Conservation (phyloP, 2,797 vertebrate genomes). For the Cossypha polioptera region DNA sequence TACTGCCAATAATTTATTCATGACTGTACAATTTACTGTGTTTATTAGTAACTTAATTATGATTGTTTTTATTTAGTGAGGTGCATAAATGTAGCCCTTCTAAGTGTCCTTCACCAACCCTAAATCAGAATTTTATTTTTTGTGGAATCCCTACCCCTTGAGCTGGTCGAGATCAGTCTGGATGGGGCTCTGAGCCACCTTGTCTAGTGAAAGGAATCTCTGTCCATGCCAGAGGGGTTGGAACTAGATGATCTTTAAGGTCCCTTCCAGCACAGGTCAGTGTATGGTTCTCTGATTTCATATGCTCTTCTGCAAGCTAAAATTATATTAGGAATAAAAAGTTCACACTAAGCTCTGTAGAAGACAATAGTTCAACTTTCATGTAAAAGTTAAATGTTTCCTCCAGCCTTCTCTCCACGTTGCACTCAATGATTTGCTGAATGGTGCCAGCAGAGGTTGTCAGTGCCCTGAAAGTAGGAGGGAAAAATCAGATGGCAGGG, state of each 20-base stretch:
- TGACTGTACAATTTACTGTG: neutral
- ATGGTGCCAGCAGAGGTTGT: constrained; percentile 1
- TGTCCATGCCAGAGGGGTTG: rapidly evolving
- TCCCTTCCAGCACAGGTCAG: neutral
- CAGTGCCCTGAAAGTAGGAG: constrained; percentile 26
- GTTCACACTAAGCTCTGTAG: neutral
- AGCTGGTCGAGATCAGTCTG: neutral
- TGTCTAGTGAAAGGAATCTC: neutral
- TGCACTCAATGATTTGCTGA: neutral
- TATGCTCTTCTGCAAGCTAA: neutral
- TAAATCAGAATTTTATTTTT: neutral
- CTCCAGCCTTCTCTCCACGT: neutral
- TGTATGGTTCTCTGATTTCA: neutral
- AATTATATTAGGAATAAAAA: neutral
- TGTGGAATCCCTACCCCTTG: no score
- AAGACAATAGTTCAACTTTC: neutral
- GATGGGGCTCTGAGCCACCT: neutral
- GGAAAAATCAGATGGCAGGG: neutral
- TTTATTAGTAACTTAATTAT: neutral
- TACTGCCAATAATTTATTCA: neutral
- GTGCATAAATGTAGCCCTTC: neutral
- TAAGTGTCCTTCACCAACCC: neutral
- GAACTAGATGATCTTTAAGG: neutral
- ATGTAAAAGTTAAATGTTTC: constrained; percentile 21
- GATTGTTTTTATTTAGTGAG: neutral